Conservation (phyloP, 2,113 vertebrate species). For the Leuciscus idus region DNA sequence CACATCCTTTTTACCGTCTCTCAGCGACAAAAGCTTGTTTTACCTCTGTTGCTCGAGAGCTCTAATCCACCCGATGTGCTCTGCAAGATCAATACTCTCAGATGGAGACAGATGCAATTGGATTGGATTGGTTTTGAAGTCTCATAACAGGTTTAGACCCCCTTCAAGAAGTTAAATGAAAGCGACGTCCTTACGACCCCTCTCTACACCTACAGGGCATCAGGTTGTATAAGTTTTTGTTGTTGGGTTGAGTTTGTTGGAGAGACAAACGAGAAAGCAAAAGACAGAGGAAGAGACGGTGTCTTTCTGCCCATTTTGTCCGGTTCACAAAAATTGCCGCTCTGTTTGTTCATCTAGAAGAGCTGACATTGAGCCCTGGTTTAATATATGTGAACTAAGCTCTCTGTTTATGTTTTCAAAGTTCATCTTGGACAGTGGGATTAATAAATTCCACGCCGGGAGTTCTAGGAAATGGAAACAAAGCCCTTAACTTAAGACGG, state of each 20-base stretch:
- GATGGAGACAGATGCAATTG: conserved; percentile 52
- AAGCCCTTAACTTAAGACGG: conserved; percentile 12
- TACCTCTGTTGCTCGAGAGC: conserved; percentile 36
- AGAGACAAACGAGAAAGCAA: background rate
- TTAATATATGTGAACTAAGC: conserved; percentile 32
- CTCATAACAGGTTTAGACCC: conserved; percentile 40
- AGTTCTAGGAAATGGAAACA: conserved; percentile 26
- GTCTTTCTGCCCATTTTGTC: background rate
- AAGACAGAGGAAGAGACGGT: background rate
- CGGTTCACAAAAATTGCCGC: background rate
- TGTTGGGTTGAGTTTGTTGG: background rate
- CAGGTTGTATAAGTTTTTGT: background rate
- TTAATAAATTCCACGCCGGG: conserved; percentile 1
- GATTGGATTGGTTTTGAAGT: conserved; percentile 55
- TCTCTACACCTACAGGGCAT: background rate
- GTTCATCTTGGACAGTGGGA: conserved; percentile 8
- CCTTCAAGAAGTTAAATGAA: conserved; percentile 18
- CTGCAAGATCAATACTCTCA: conserved; percentile 63
- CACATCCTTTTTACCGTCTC: conserved; percentile 8
- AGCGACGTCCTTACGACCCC: background rate
- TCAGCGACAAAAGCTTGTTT: conserved; percentile 43
- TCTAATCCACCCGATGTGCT: conserved; percentile 54
- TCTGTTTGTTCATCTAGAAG: conserved; percentile 18
- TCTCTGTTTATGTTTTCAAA: conserved; percentile 31
- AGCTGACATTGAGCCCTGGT: background rate